Base-by-base conservation (phyloP, 2,888 invertebrate species). In the Ennomos erosarius region DNA sequence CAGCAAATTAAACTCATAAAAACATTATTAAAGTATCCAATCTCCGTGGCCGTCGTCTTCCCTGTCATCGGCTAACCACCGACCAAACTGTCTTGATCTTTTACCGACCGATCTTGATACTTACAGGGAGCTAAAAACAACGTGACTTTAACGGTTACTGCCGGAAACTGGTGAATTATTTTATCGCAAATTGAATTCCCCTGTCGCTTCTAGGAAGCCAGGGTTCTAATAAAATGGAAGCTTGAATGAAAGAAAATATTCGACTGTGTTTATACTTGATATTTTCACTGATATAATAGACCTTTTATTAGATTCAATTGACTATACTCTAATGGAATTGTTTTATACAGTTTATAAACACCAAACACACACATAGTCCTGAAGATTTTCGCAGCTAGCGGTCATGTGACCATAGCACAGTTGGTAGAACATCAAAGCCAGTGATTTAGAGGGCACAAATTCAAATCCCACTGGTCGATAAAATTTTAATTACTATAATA, bases 141-240 rank as follows among this genome's bases (percentile, higher is more conserved):
- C 47, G 38, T 35, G 38, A 59, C 42, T 33, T 53, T 50, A 45
- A 48, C 57, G 47, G 57, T 47, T 52, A 59, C 47, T 34, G 59
- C 50, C 8, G 44, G 50, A 43, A 55, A 52, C 39, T 55, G 65
- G 59, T 45, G 37, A 64, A 72, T 72, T 70, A 72, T 67, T 70
- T 69, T 64, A 65, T 67, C 65, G 52, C 55, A 60, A 65, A 62
- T 65, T 62, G 62, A 55, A 60, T 62, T 51, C 53, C 55, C 52
- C 51, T 55, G 59, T 51, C 51, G 35, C 44, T 43, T 43, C 50
- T 12, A 43, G 47, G 50, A 34, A 33, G 55, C 35, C 45, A 37
- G 45, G 11, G 38, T 6, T 11, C 34, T 16, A 35, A 38, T 11
- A 40, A 51, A 38, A 49, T 10, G 26, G 33, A 13, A 13, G 45